A percentile compares a stretch with the other conserved stretches of the same genome.
Conservation (phyloP, 2,113 vertebrate species). For the Rhea pennata region DNA sequence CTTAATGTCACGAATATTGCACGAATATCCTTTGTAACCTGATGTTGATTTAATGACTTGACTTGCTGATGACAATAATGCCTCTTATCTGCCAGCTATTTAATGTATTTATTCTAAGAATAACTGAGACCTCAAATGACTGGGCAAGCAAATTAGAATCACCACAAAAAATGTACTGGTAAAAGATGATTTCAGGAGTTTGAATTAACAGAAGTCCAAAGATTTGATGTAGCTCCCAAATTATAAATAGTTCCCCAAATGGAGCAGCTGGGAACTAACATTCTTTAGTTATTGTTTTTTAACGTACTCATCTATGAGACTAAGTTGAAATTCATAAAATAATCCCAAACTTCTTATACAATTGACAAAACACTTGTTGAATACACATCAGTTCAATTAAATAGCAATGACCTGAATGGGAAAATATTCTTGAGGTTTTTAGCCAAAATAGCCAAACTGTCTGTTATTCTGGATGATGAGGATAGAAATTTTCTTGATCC, state of each 20-base stretch:
- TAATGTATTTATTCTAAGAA: conserved; percentile 16
- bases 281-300: not conserved
- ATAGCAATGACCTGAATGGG: not conserved
- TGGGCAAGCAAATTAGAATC: not conserved
- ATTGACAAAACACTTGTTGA: not conserved
- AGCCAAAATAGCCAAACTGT: not conserved
- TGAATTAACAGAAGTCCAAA: not conserved
- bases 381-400: not conserved
- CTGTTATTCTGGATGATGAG: too few species aligned
- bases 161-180: not conserved
- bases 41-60: conserved; percentile 27
- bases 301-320: not conserved
- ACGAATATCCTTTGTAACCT: not conserved
- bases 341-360: not conserved
- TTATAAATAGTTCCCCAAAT: not conserved
- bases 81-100: not conserved
- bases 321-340: not conserved
- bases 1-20: not conserved
- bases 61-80: not conserved
- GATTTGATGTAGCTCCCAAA: not conserved
- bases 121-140: not conserved
- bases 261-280: not conserved
- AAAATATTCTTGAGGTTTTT: not conserved
- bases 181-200: not conserved
- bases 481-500: not conserved